phyloP scores from a whole-genome alignment of 2,797 vertebrate genomes.

The Macropus fuliginosus region DNA sequence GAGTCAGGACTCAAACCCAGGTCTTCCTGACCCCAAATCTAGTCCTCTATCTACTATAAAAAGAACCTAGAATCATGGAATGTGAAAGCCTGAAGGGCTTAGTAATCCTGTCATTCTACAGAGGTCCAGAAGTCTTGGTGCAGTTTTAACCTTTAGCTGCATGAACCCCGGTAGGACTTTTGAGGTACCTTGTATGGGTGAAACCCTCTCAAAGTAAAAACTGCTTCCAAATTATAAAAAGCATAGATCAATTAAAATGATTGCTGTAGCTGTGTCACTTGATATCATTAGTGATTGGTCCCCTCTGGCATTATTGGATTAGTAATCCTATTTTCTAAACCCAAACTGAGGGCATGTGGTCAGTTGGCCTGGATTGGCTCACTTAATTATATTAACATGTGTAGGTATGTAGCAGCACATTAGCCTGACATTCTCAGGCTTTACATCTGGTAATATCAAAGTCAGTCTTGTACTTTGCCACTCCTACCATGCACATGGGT shows the following conservation, averaged over 20 bases:
- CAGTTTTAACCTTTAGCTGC: neutral
- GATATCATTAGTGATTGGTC: neutral
- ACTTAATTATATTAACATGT: neutral
- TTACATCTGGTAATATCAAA: neutral
- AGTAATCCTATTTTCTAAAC: neutral
- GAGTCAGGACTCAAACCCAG: conserved; percentile 36
- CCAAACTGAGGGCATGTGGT: neutral
- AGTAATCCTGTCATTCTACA: neutral
- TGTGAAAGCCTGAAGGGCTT: neutral
- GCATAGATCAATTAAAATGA: neutral
- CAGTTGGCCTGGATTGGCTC: neutral
- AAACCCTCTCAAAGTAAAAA: neutral
- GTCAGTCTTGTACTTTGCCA: neutral
- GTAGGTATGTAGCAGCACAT: neutral
- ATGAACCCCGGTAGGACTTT: neutral
- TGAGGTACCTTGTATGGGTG: neutral
- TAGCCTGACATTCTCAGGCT: neutral
- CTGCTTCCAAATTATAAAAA: neutral
- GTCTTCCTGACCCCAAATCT: neutral
- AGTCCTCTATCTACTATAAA: neutral
- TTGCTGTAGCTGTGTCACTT: neutral
- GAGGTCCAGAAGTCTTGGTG: neutral
- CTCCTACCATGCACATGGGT: neutral
- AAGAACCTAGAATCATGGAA: neutral
- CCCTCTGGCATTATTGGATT: neutral